A percentile compares a stretch with the other conserved stretches of the same genome.
phyloP scores from a whole-genome alignment of 2,797 vertebrate genomes.

The Sebastes wilsoni region DNA sequence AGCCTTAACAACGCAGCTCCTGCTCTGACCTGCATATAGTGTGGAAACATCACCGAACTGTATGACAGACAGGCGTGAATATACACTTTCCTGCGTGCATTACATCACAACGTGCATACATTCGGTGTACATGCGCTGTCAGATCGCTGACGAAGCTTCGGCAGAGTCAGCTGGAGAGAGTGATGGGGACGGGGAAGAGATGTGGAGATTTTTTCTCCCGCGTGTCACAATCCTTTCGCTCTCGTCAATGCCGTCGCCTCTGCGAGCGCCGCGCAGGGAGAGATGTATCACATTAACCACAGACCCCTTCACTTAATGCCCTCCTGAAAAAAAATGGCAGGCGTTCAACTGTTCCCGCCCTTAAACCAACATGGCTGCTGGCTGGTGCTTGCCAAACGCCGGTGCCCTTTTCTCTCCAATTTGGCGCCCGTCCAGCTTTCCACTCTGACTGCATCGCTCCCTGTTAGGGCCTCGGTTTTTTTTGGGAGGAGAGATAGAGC shows the following conservation, averaged over 20 bases:
- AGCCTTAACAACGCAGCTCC: background rate
- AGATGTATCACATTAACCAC: constrained; percentile 22
- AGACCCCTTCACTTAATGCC: constrained; percentile 12
- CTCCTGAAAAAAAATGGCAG: constrained; percentile 30
- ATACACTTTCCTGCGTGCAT: background rate
- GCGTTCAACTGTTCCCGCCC: constrained; percentile 15
- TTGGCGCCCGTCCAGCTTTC: constrained; percentile 63
- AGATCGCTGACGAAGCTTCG: constrained; percentile 5
- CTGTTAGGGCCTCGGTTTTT: constrained; percentile 47
- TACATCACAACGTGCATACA: constrained; percentile 1
- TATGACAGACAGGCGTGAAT: constrained; percentile 7
- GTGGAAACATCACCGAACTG: background rate
- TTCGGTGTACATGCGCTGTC: background rate
- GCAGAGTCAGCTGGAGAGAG: constrained; percentile 8
- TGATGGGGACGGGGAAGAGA: background rate
- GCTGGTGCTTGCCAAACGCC: constrained; percentile 38
- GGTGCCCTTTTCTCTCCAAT: constrained; percentile 49
- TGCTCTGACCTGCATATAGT: background rate
- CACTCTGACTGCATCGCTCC: constrained; percentile 60
- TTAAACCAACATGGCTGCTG: constrained; percentile 64
- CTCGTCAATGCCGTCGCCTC: background rate
- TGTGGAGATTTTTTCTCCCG: background rate
- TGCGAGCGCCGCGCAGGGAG: background rate
- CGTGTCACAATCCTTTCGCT: constrained; percentile 1
- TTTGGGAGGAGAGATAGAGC: constrained; percentile 49